A percentile compares a stretch with the other conserved stretches of the same genome.
Evolutionary conservation across 2,113 vertebrate genomes (phyloP).

Genomic region (Poeciliopsis turrubarensis): DNA sequence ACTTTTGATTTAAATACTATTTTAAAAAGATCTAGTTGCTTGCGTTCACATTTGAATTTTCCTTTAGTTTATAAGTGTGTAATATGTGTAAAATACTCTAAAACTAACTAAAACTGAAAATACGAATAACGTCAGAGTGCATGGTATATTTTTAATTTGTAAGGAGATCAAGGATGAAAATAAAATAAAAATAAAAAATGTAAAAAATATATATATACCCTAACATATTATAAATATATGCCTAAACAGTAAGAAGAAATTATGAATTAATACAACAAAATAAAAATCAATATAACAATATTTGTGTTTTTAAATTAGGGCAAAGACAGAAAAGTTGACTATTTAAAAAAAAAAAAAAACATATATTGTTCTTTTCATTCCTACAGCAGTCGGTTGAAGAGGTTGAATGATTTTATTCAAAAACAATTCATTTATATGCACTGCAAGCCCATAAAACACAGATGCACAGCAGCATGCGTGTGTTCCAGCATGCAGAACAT

Average conservation of each 20-base stretch:
- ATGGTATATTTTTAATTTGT: neutral
- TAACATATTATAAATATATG: too few relatives aligned
- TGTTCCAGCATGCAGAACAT: slow-evolving; percentile 17
- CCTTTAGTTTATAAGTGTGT: neutral
- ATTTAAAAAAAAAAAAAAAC: too few relatives aligned
- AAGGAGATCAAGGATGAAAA: neutral
- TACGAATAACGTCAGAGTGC: neutral
- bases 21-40: neutral
- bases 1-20: neutral
- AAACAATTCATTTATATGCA: neutral
- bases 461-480: slow-evolving; percentile 36
- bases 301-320: too few relatives aligned
- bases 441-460: slow-evolving; percentile 9
- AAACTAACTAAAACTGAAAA: neutral
- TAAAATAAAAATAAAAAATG: neutral
- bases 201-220: too few relatives aligned
- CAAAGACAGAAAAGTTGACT: too few relatives aligned
- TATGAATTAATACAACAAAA: too few relatives aligned
- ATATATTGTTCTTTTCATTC: neutral
- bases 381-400: neutral
- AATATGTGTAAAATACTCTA: neutral
- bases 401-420: neutral
- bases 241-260: too few relatives aligned
- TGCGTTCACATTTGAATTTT: neutral
- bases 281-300: too few relatives aligned